These are phyloP conservation scores for Porites divaricata DNA, from an alignment of 92 coral and sea anemone genomes.

Conservation along the genomic window DNA sequence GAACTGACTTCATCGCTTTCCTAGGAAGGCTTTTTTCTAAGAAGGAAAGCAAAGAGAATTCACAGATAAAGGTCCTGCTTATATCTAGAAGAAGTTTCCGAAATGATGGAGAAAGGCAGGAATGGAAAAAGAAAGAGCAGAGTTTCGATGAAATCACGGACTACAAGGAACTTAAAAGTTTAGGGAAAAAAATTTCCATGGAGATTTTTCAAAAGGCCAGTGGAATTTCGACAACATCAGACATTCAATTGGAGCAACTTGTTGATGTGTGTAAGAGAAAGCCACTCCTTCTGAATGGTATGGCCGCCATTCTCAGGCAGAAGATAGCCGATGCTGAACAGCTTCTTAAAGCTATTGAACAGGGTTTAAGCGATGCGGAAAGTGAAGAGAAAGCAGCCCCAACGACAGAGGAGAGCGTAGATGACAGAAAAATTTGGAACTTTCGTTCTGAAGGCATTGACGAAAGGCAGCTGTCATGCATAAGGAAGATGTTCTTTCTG, in stretches of 20 bases:
- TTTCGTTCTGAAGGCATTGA: conserved; percentile 4
- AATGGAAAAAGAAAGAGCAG: neutral
- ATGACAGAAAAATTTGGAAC: neutral
- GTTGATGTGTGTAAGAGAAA: conserved; percentile 35
- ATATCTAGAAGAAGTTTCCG: neutral
- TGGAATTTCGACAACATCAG: neutral
- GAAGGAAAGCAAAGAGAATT: neutral
- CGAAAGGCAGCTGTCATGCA: neutral
- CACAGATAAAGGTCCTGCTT: neutral
- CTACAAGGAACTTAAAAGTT: neutral
- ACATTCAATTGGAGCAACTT: neutral
- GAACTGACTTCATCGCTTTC: neutral
- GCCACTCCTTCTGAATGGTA: conserved; percentile 41
- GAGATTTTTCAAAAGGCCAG: conserved; percentile 16
- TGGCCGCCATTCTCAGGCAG: conserved; percentile 22
- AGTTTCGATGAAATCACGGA: neutral
- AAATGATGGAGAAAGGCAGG: neutral
- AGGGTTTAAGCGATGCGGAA: neutral
- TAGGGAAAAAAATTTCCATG: neutral
- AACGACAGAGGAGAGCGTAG: neutral
- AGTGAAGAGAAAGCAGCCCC: neutral
- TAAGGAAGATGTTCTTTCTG: conserved; percentile 19
- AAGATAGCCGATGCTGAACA: neutral
- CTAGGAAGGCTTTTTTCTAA: neutral
- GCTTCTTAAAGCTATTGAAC: neutral